These are phyloP conservation scores for Cyclophora albipunctata DNA, from an alignment of 2,888 invertebrate species.

Conservation along the genomic window DNA sequence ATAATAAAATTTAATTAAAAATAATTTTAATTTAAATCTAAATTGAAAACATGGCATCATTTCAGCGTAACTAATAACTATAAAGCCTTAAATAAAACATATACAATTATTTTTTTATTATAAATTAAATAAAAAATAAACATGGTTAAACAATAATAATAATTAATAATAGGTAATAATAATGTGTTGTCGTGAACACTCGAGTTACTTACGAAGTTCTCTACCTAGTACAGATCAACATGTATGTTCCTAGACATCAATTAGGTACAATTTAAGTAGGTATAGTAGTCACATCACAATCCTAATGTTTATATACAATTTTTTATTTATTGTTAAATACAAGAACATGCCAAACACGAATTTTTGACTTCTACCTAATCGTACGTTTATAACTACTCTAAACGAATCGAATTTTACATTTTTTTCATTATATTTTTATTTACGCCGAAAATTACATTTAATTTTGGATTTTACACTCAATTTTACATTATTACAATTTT, in stretches of 20 bases:
- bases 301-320: slow-evolving; percentile 64
- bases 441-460: slow-evolving; percentile 60
- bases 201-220: slow-evolving; percentile 22
- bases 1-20: slow-evolving; percentile 62
- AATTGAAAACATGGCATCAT: slow-evolving; percentile 71
- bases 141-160: slow-evolving; percentile 16
- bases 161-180: slow-evolving; percentile 24
- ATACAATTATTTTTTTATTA: slow-evolving; percentile 23
- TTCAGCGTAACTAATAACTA: slow-evolving; percentile 21
- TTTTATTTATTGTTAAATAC: slow-evolving; percentile 42
- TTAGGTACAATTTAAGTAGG: slow-evolving; percentile 46
- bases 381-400: slow-evolving; percentile 52
- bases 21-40: slow-evolving; percentile 48
- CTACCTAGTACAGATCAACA: slow-evolving; percentile 24
- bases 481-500: slow-evolving; percentile 9
- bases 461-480: slow-evolving; percentile 35
- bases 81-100: slow-evolving; percentile 35
- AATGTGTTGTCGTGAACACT: slow-evolving; percentile 41
- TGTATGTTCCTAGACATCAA: slow-evolving; percentile 53
- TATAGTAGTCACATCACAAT: slow-evolving; percentile 55
- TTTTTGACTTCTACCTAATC: slow-evolving; percentile 63
- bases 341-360: slow-evolving; percentile 61
- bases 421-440: slow-evolving; percentile 14
- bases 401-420: slow-evolving; percentile 59
- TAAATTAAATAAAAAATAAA: slow-evolving; percentile 27